Evolutionary conservation across 92 coral and sea anemone genomes (phyloP), one percentile per base, ranked within the genome.

Genomic region (Virgularia gustaviana): DNA sequence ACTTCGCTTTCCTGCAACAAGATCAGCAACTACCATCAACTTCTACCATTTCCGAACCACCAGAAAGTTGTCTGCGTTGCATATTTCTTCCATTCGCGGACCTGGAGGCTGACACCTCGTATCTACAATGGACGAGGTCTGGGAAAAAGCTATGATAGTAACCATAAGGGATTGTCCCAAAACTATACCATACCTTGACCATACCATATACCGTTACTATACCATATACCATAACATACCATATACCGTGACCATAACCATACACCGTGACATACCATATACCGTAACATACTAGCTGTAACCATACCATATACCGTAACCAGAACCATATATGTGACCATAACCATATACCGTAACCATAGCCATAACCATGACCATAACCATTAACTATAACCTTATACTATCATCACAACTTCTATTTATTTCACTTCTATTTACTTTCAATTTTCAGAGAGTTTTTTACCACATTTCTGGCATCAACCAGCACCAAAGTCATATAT

Each of bases 401-500:
- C n/a, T n/a, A n/a, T n/a, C n/a, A n/a, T n/a, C n/a, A n/a, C n/a
- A n/a, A n/a, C n/a, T n/a, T 39, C 45, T 7, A 15, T 39, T 39
- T 7, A 39, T 39, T 39, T 39, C 45, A 15, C 15, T 15, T 39
- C 15, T 7, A 39, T 15, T 39, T 39, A 39, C 15, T 5, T 4
- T 47, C 55, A 47, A 47, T 47, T 47, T n/a, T n/a, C 9, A 65
- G 72, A 22, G 36, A 43, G 23, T 65, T 65, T 9, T 18, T 65
- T 39, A 39, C 16, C 1, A 28, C 9, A 36, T 41, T 65, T 36
- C 41, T 65, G 72, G 38, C 12, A 29, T 19, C 22, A 10, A 10
- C 10, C 12, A 43, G 56, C 20, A 65, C 41, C 51, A 65, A 65
- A 65, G 31, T 65, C 11, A 65, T 65, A 41, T 65, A 65, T 43